These are phyloP conservation scores for Drosophila borborema DNA, from an alignment of 2,888 invertebrate species.

Conservation along the genomic window DNA sequence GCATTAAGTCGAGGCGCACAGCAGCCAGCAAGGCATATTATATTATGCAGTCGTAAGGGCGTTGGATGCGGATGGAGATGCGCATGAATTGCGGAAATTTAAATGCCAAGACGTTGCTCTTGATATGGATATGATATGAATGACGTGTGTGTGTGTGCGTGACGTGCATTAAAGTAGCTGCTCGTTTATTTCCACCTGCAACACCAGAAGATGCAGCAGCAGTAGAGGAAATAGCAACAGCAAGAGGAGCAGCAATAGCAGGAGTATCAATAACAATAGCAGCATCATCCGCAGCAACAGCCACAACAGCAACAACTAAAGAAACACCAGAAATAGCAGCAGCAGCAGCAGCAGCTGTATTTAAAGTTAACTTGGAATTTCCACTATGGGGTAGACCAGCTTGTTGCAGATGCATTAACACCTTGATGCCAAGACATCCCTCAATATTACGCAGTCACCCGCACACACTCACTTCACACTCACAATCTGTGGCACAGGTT, in stretches of 20 bases:
- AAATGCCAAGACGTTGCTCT: slow-evolving; percentile 66
- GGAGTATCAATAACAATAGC: background rate
- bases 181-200: slow-evolving; percentile 36
- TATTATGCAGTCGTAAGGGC: background rate
- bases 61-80: background rate
- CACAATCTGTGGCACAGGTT: slow-evolving; percentile 23
- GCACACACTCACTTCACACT: slow-evolving; percentile 7
- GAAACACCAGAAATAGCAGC: background rate
- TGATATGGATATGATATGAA: slow-evolving; percentile 26
- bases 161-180: slow-evolving; percentile 29
- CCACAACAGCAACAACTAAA: background rate
- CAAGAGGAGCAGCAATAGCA: slow-evolving; percentile 2
- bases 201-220: background rate
- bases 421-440: slow-evolving; percentile 50
- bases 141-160: slow-evolving; percentile 41
- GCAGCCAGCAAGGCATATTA: background rate
- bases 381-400: slow-evolving; percentile 45
- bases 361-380: slow-evolving; percentile 34
- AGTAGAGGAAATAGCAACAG: slow-evolving; percentile 6
- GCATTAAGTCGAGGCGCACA: slow-evolving; percentile 37
- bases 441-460: background rate
- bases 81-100: slow-evolving; percentile 60
- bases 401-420: slow-evolving; percentile 59
- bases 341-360: background rate
- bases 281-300: background rate